A percentile compares a stretch with the other conserved stretches of the same genome.
phyloP scores from a whole-genome alignment of 2,888 invertebrate genomes.

The Ischnura elegans region DNA sequence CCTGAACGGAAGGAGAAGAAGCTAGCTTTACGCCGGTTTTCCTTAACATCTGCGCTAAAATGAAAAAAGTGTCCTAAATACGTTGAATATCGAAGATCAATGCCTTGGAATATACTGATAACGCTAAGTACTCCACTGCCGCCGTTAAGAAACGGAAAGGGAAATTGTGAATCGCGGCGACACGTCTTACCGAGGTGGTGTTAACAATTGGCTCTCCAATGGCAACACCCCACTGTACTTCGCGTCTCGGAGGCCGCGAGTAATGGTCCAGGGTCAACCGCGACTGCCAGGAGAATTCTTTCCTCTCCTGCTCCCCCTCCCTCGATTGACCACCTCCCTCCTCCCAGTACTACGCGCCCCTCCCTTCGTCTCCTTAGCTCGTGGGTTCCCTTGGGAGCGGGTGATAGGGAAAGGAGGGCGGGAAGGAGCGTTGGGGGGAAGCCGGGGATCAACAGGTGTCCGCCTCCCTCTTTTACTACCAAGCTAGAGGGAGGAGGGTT shows the following conservation, averaged over 20 bases:
- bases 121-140: no score
- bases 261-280: slow-evolving; percentile 44
- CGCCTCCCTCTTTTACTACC: slow-evolving; percentile 32
- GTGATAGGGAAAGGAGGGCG: not conserved
- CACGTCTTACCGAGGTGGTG: no score
- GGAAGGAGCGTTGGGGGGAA: not conserved
- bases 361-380: not conserved
- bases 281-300: not conserved
- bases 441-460: slow-evolving; percentile 58
- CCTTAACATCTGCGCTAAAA: no score
- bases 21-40: no score
- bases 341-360: not conserved
- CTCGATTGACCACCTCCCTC: not conserved
- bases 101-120: no score
- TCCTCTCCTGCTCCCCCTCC: not conserved
- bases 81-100: no score
- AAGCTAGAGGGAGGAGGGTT: not conserved
- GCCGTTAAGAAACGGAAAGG: no score
- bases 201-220: slow-evolving; percentile 37
- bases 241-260: not conserved
- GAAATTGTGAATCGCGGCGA: no score
- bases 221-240: not conserved
- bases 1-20: no score
- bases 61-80: no score
- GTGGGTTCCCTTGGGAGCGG: slow-evolving; percentile 5